Evolutionary conservation across 1,140 invertebrate species (phyloP), one percentile per base, ranked within the genome.

Genomic region (Schlechtendalia chinensis): DNA sequence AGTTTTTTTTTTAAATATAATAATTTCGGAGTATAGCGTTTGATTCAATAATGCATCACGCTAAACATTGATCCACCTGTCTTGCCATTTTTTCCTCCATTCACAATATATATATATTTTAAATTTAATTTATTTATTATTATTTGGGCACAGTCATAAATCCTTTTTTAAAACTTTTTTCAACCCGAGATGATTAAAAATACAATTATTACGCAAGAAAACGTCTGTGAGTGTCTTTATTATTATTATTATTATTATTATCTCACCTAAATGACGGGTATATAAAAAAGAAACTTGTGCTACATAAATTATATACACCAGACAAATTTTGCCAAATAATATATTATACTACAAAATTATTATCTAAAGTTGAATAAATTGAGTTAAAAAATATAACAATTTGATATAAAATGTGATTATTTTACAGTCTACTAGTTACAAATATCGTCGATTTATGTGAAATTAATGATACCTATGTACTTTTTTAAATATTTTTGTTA

Each of bases 1-100:
- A n/a, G 53, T 22, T 22, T 65, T 53, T 50, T 27, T 54, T 53
- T 19, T 6, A 72, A n/a, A 16, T 54, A 72, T 53, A 50, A 45
- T 19, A 53, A 53, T 53, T 22, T 50, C 67, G 24, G 16, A 24
- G 65, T 50, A n/a, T 69, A 47, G 10, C 47, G 24, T 71, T 71
- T 24, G 17, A 71, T 29, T 53, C 24, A 11, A 71, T 24, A 71
- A 29, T 53, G 50, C 47, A 53, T 71, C 17, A 53, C 22, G 47
- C 22, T 22, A 71, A 71, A 53, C 67, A 71, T 71, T 71, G 67
- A 71, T 71, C 67, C 47, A 71, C 69, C 69, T 72, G 69, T 72
- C 69, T 72, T 53, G 5, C 17, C 24, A 54, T 72, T 54, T 72
- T 72, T 22, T 72, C 29, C 29, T 6, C 22, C 32, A 29, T 12